Evolutionary conservation across 2,113 vertebrate genomes (phyloP).

Genomic region (Tachysurus vachellii): DNA sequence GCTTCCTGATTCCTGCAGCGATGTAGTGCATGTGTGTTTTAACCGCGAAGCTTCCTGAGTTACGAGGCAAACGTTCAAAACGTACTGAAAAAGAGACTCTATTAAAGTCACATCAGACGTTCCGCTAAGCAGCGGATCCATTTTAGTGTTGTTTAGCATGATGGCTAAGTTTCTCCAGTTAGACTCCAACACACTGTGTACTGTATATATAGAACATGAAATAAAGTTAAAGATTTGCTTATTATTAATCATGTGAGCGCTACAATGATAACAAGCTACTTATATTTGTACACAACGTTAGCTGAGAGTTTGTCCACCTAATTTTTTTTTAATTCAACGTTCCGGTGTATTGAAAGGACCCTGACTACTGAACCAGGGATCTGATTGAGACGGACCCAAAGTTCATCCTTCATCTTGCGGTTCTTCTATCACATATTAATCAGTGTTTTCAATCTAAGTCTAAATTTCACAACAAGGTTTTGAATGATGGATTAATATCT

Average conservation of each 20-base stretch:
- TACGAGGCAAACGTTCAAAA: not conserved
- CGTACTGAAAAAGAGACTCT: not conserved
- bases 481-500: not conserved
- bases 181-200: too few species aligned
- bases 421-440: not conserved
- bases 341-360: too few species aligned
- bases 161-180: not conserved
- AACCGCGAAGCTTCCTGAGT: conserved; percentile 26
- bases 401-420: not conserved
- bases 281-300: too few species aligned
- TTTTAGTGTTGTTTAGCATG: not conserved
- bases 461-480: too few species aligned
- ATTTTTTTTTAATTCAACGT: too few species aligned
- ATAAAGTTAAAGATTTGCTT: too few species aligned
- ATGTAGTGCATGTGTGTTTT: not conserved
- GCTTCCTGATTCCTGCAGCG: not conserved
- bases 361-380: too few species aligned
- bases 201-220: too few species aligned
- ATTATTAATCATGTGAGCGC: too few species aligned
- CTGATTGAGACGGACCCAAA: too few species aligned
- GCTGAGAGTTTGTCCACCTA: too few species aligned
- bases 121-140: not conserved
- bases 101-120: not conserved
- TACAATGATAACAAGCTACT: too few species aligned
- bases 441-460: not conserved